Evolutionary conservation across 2,888 invertebrate genomes (phyloP), one percentile per base, ranked within the genome.

Genomic region (Blastobasis lacticolella): DNA sequence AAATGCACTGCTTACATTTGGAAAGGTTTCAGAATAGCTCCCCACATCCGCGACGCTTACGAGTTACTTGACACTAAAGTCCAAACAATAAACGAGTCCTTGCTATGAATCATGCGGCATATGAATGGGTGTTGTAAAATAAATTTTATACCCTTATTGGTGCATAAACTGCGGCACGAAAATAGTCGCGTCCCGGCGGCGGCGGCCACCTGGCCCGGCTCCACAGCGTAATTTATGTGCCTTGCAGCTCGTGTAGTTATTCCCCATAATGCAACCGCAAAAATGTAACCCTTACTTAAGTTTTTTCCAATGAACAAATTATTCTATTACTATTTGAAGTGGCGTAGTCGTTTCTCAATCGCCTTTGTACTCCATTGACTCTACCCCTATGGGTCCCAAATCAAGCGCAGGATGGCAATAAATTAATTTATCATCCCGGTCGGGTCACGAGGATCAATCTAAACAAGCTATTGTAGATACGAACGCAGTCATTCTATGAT

Each of bases 121-220:
- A 54, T 78, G 75, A 83, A 84, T 78, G 74, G 71, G 72, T 73
- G 74, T 66, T 73, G 73, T 86, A 85, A 84, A 85, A 81, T 75
- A 73, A 73, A 72, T 80, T 81, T 76, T 74, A 78, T 76, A 73
- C 72, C 72, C 72, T 71, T 79, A 81, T 77, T 75, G 72, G 75
- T 78, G 64, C 73, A 73, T 78, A 81, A 78, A 81, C 78, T 78
- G 71, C 63, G 66, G 67, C 75, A 72, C 78, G 73, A 77, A 85
- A 83, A 86, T 86, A 86, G 72, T 67, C 66, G 54, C 71, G 78
- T 71, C 85, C 87, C 87, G 86, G 86, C 86, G 86, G 87, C 71
- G 73, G 72, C 75, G 36, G 6, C 38, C 37, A 10, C 62, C 59
- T 64, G 71, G 69, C 74, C 67, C 69, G 82, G 78, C 78, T 76